These are phyloP conservation scores for Cyphomyrus discorhynchus DNA, from an alignment of 2,113 vertebrate genomes.

Conservation along the genomic window DNA sequence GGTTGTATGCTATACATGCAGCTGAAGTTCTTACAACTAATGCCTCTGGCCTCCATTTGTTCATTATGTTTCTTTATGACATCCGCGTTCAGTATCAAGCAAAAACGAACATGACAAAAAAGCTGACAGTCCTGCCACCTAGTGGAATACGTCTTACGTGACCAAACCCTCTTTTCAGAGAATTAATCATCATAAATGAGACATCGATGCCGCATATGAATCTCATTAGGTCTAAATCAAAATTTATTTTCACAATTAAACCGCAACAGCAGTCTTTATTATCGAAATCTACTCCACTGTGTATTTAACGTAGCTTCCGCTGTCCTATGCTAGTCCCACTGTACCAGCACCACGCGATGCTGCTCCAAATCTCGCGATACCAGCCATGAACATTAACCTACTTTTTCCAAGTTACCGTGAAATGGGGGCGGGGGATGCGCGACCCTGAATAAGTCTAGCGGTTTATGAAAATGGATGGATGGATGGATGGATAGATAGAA, in stretches of 20 bases:
- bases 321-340: background rate
- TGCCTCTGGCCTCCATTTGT: background rate
- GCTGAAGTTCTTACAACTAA: background rate
- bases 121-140: background rate
- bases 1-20: background rate
- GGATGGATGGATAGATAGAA: background rate
- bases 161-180: background rate
- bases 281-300: background rate
- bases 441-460: background rate
- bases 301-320: background rate
- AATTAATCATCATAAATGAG: background rate
- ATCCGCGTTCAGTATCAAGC: background rate
- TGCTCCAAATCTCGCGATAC: slow-evolving; percentile 1
- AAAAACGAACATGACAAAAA: background rate
- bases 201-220: background rate
- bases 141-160: background rate
- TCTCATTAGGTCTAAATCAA: background rate
- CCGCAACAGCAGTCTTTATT: background rate
- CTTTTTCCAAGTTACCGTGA: background rate
- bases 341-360: background rate
- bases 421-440: background rate
- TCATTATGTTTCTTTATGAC: background rate
- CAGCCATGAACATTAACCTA: background rate
- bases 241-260: background rate
- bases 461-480: background rate